Evolutionary conservation across 2,888 invertebrate species (phyloP), one percentile per base, ranked within the genome.

Genomic region (Ceraclea dissimilis): DNA sequence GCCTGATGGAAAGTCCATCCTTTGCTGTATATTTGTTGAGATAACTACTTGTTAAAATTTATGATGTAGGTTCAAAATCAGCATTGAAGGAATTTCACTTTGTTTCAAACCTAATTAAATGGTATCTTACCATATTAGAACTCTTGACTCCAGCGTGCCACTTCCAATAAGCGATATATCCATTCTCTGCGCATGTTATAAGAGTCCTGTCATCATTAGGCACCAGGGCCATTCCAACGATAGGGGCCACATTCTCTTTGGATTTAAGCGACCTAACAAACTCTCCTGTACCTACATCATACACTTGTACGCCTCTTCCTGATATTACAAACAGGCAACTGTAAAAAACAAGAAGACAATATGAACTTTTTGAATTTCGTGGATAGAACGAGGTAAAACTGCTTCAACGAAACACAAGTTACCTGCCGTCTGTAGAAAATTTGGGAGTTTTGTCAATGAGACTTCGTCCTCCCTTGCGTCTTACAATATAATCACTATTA

Each of bases 101-200:
- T n/a, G n/a, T n/a, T n/a, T n/a, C n/a, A n/a, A n/a, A n/a, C n/a
- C n/a, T n/a, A n/a, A n/a, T n/a, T n/a, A n/a, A n/a, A n/a, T n/a
- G n/a, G n/a, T n/a, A n/a, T n/a, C 48, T 52, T 49, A 76, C 76
- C 60, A 66, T 68, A 68, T 76, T 75, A 65, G 75, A 69, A 5
- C 75, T 71, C 1, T 77, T 75, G 62, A 71, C 73, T 56, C 75
- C 76, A 61, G 73, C 74, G 33, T 74, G 75, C 75, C 75, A 77
- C 1, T 75, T 77, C 77, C 77, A 78, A 52, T 70, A 69, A 11
- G 70, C 74, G 54, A 78, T 64, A 52, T 65, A 64, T 2, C 77
- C 78, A 33, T 63, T 63, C 26, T 70, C 68, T 10, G 76, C 72
- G 65, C 77, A 77, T 10, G 75, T 75, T 62, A 71, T 74, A 8